Base-by-base conservation (phyloP, 1,140 invertebrate species). In the Zaprionus inermis region DNA sequence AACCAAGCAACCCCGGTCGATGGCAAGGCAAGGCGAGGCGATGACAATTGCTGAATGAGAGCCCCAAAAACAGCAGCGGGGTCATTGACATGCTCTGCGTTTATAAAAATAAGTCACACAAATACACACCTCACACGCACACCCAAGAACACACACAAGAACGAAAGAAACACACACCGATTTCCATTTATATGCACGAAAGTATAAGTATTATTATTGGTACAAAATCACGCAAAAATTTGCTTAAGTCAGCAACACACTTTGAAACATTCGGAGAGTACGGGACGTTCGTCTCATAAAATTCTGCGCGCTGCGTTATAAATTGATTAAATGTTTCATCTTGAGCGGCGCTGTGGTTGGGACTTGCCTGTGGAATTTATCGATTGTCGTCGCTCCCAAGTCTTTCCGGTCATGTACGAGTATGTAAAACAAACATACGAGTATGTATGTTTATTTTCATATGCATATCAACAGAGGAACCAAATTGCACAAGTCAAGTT, bases 311-410 rank as follows among this genome's bases (percentile, higher is more conserved):
- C 32, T 36, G 22, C 54, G 24, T 67, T 60, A 68, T 44, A 49
- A 72, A 18, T 55, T 58, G 36, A 58, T 46, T 59, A 60, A 72
- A 60, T 52, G 56, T 34, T 73, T 60, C 18, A 46, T 52, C 64
- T 72, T 65, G 18, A 46, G 41, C 16, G 18, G 18, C 3, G 22
- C 20, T 60, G 46, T 49, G 71, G 67, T 46, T 61, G 52, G 46
- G 38, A 55, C 67, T 69, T 68, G 60, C 72, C 38, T 63, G 67
- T 72, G 66, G 66, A 79, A 88, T 73, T 88, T 88, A 86, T 86
- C 84, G 82, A 86, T 86, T 86, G 76, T 20, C 68, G 16, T 69
- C 59, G 51, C 71, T 78, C 64, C 44, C 52, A 46, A 64, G 24
- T 10, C 55, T 30, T 52, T 58, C 30, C 20, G 66, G 22, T n/a